These are phyloP conservation scores for Drosophila grimshawi DNA, from an alignment of 1,140 invertebrate species.

Conservation along the genomic window DNA sequence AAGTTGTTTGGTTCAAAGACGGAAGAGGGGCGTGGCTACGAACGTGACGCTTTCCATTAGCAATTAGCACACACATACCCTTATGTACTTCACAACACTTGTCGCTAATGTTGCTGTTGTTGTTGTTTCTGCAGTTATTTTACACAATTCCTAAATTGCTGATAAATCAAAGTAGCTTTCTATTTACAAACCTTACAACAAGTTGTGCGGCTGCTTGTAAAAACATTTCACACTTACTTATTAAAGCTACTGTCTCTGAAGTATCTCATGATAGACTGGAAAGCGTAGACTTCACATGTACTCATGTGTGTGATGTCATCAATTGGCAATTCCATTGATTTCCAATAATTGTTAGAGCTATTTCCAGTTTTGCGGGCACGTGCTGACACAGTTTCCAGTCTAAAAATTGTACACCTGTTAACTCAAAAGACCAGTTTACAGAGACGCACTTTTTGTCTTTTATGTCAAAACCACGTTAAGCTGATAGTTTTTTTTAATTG, in stretches of 20 bases:
- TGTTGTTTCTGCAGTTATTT: conserved; percentile 38
- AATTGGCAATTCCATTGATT: conserved; percentile 19
- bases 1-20: background rate
- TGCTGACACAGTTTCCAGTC: conserved; percentile 7
- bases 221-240: conserved; percentile 23
- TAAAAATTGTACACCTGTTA: conserved; percentile 14
- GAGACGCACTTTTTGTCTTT: conserved; percentile 14
- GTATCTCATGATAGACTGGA: background rate
- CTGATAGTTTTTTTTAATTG: background rate
- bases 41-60: conserved; percentile 57
- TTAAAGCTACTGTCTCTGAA: background rate
- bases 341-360: conserved; percentile 9
- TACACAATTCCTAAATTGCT: conserved; percentile 53
- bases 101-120: background rate
- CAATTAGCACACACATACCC: conserved; percentile 49
- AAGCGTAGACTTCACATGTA: background rate
- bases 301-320: conserved; percentile 25
- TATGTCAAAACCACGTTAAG: background rate
- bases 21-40: conserved; percentile 20
- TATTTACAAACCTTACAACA: conserved; percentile 51
- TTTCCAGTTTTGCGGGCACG: conserved; percentile 22
- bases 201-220: background rate
- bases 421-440: conserved; percentile 3
- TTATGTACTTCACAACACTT: conserved; percentile 13
- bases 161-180: conserved; percentile 53